Conservation (phyloP, 1,140 invertebrate genomes). For the Anthonomus grandis region DNA sequence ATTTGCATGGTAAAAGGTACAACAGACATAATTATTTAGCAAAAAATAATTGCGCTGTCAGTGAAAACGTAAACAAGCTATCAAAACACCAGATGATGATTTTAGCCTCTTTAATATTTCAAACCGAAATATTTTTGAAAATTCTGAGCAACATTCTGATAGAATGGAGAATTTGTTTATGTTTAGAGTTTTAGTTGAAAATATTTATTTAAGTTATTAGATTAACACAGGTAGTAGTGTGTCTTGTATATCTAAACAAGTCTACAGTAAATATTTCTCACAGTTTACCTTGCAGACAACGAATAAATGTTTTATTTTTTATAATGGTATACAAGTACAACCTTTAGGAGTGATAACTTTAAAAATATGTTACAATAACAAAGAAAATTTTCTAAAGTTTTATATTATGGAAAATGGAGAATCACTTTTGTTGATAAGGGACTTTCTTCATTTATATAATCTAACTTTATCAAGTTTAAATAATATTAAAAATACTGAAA, state of each 20-base stretch:
- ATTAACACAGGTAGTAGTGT: not conserved
- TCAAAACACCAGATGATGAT: not conserved
- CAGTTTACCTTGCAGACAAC: not conserved
- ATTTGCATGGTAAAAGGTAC: no score
- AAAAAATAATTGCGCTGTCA: not conserved
- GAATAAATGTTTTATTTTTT: not conserved
- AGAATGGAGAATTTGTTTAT: not conserved
- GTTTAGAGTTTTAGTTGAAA: not conserved
- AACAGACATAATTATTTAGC: no score
- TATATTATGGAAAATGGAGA: conserved; percentile 12
- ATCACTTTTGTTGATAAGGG: conserved; percentile 1
- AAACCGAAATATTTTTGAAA: not conserved
- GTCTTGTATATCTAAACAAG: not conserved
- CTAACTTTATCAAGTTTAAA: conserved; percentile 7
- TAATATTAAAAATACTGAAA: conserved; percentile 4
- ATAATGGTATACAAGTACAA: not conserved
- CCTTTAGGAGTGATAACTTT: not conserved
- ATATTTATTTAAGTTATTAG: not conserved
- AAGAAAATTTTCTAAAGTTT: conserved; percentile 6
- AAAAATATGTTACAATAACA: not conserved
- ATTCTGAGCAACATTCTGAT: not conserved
- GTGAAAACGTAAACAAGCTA: not conserved
- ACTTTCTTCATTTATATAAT: conserved; percentile 11
- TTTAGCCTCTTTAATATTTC: not conserved
- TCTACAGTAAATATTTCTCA: not conserved